Base-by-base conservation (phyloP, 2,888 invertebrate species). In the Melanostoma scalare region DNA sequence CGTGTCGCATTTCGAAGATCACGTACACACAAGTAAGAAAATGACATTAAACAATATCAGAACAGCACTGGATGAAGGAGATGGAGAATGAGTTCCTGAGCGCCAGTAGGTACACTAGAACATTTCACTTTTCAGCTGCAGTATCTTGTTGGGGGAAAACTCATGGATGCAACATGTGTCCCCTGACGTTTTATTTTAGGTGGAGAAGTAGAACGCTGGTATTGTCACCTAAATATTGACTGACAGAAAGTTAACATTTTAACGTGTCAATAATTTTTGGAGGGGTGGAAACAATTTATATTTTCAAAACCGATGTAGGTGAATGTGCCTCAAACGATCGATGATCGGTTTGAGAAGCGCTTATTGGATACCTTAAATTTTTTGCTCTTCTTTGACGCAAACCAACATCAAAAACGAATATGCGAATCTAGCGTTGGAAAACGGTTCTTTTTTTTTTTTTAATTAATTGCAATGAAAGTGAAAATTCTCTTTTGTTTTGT, bases 91-190 rank as follows among this genome's bases (percentile, higher is more conserved):
- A 46, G 0, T n/a, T 10, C 20, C 31, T 36, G 35, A 61, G 61
- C 46, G 61, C 61, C 60, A 60, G 40, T 3, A 38, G 2, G n/a
- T 31, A 40, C n/a, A 35, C 35, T 8, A 20, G 44, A 46, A 35
- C 35, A 61, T 10, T 46, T 46, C 36, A 9, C 9, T 46, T 33
- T 20, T 8, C 9, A 46, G 44, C 36, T 10, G 44, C 63, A 52
- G 56, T 20, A 74, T 72, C 76, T 80, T 75, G 46, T 58, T 42
- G 30, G 40, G 42, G 38, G 50, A 9, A 71, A 35, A 40, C 55
- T 55, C 38, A 76, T 53, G 76, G 60, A 67, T 56, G 81, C 76
- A 76, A 81, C 81, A 81, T 81, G 81, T 81, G 81, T 76, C 81
- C 67, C 36, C 31, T 36, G 52, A 30, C 38, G 31, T 72, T 60